phyloP scores from a whole-genome alignment of 2,888 invertebrate genomes.

The Tachina lurida region DNA sequence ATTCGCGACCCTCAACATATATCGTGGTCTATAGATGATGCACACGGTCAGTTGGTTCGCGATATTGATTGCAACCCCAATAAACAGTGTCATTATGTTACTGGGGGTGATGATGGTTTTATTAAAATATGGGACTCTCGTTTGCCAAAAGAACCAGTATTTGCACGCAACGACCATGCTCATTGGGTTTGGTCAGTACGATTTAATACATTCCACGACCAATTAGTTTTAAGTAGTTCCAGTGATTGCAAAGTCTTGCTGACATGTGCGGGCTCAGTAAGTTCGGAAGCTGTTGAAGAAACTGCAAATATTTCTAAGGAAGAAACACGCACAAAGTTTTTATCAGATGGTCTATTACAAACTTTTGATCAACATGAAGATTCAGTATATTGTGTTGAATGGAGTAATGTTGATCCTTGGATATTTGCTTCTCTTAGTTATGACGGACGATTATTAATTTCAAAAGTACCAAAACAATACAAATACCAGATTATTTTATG shows the following conservation, averaged over 20 bases:
- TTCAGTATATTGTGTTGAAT: conserved; percentile 98
- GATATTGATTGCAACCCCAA: conserved; percentile 99
- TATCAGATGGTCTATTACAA: conserved; percentile 93
- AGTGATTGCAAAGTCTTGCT: conserved; percentile 96
- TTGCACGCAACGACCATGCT: conserved; percentile 91
- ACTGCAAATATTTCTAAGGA: conserved; percentile 56
- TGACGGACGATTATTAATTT: conserved; percentile 96
- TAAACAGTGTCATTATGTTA: conserved; percentile 95
- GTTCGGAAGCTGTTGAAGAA: conserved; percentile 86
- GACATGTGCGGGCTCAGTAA: conserved; percentile 93
- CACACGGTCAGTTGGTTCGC: conserved; percentile 94
- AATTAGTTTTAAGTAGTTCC: conserved; percentile 95
- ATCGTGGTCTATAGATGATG: conserved; percentile 92
- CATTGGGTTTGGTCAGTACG: conserved; percentile 98
- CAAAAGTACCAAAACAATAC: conserved; percentile 95
- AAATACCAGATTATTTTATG: conserved; percentile 96
- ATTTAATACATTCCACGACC: conserved; percentile 98
- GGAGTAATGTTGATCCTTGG: conserved; percentile 99
- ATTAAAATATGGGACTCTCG: conserved; percentile 98
- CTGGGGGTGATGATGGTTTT: conserved; percentile 97
- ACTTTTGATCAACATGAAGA: conserved; percentile 99
- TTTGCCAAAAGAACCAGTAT: conserved; percentile 90
- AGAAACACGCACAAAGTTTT: conserved; percentile 75
- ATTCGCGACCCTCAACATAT: conserved; percentile 89
- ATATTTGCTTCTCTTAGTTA: conserved; percentile 98